phyloP scores from a whole-genome alignment of 2,113 vertebrate species.

The Amblyornis subalaris region DNA sequence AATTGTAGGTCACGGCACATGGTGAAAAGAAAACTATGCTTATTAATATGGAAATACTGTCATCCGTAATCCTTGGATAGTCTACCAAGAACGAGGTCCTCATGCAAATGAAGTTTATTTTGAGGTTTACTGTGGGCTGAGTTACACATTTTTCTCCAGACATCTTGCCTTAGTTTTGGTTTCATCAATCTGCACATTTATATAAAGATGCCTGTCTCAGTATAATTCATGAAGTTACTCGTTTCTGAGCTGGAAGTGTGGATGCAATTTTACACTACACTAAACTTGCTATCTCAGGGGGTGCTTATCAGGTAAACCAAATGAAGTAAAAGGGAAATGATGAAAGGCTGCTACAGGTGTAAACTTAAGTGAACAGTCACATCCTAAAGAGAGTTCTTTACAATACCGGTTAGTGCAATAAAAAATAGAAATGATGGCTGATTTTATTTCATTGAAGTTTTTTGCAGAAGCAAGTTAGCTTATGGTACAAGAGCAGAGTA shows the following conservation, averaged over 20 bases:
- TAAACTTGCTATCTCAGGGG: neutral
- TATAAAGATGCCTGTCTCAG: neutral
- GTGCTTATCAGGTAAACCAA: constrained; percentile 1
- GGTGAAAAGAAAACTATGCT: neutral
- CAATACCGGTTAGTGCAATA: neutral
- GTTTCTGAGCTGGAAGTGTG: neutral
- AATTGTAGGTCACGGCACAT: neutral
- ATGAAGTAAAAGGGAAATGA: neutral
- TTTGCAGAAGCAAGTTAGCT: neutral
- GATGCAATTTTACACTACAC: neutral
- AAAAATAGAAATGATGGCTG: neutral
- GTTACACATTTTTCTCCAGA: constrained; percentile 28
- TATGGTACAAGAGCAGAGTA: neutral
- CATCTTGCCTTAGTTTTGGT: constrained; percentile 27
- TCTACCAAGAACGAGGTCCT: neutral
- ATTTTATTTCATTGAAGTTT: neutral
- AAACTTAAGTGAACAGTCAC: neutral
- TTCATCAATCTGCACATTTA: constrained; percentile 20
- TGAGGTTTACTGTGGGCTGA: constrained; percentile 39
- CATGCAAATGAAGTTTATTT: constrained; percentile 56
- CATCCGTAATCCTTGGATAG: neutral
- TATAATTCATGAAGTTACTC: constrained; percentile 17
- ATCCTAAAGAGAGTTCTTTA: neutral
- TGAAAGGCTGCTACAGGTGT: neutral
- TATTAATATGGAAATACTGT: neutral